Base-by-base conservation (phyloP, 2,113 vertebrate species). In the Nicator chloris region DNA sequence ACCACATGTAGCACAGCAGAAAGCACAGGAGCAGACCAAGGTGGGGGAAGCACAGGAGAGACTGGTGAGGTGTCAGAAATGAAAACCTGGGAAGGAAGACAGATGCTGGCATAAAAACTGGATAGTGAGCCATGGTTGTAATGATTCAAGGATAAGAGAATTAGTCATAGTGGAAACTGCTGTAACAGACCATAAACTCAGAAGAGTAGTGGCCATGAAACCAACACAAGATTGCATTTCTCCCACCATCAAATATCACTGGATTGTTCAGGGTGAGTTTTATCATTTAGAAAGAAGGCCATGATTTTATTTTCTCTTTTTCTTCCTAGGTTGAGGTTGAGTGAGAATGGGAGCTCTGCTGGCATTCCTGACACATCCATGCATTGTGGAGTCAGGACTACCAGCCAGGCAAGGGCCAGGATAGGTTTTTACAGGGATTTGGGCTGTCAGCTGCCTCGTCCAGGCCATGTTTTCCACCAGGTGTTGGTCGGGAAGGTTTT, bases 121-220 rank as follows among this genome's bases (percentile, higher is more conserved):
- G n/a, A 66, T 93, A 80, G 24, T 37, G 56, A 94, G 40, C 68
- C 18, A 5, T 54, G 44, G 57, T 54, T 11, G 1, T 88, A 80
- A 45, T 63, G 18, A 78, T 75, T 88, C 49, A 86, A 95, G 37
- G 86, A 18, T 47, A 84, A 18, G 71, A 92, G 69, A 87, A 76
- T 81, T 59, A 56, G 28, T 60, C 20, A 31, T 10, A 15, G 54
- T 61, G 35, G 61, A 63, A 69, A 57, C 24, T 81, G 31, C 69
- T 90, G 9, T 87, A 81, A 79, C 80, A 82, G 77, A 63, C 61
- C 37, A 64, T 93, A 91, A 86, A 91, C 77, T 92, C 3, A 3
- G 50, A 63, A 77, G 53, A 56, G 20, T 51, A 71, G 66, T 31
- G 50, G 81, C 33, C 75, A 54, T 84, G 61, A 71, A 87, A 35